Evolutionary conservation across 2,888 invertebrate species (phyloP).

Genomic region (Lycia hirtaria): DNA sequence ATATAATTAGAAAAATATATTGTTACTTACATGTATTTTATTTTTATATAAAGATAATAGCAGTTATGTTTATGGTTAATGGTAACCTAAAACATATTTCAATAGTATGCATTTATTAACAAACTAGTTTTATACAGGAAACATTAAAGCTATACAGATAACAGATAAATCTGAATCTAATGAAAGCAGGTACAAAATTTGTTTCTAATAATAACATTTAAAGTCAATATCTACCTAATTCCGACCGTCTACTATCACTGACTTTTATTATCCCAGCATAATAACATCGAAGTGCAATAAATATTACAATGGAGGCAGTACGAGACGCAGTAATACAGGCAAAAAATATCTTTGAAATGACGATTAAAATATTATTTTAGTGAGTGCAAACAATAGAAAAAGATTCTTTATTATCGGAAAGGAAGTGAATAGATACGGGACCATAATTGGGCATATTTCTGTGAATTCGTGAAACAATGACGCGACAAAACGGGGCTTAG

Average conservation of each 20-base stretch:
- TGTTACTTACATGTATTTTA: too few relatives aligned
- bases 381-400: constrained; percentile 71
- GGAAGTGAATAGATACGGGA: constrained; percentile 79
- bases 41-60: too few relatives aligned
- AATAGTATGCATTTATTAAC: neutral
- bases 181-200: constrained; percentile 33
- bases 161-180: neutral
- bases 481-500: constrained; percentile 47
- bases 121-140: neutral
- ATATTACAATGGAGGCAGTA: constrained; percentile 63
- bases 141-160: neutral
- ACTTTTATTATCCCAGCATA: constrained; percentile 51
- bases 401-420: constrained; percentile 76
- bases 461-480: constrained; percentile 74
- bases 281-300: constrained; percentile 67
- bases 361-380: constrained; percentile 79
- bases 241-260: constrained; percentile 46
- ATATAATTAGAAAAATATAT: too few relatives aligned
- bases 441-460: constrained; percentile 67
- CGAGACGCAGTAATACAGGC: constrained; percentile 49
- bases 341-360: constrained; percentile 67
- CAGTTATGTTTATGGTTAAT: too few relatives aligned
- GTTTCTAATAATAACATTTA: constrained; percentile 44
- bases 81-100: too few relatives aligned
- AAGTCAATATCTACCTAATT: constrained; percentile 37